Conservation (phyloP, 2,888 invertebrate genomes). For the Nephrotoma appendiculata region DNA sequence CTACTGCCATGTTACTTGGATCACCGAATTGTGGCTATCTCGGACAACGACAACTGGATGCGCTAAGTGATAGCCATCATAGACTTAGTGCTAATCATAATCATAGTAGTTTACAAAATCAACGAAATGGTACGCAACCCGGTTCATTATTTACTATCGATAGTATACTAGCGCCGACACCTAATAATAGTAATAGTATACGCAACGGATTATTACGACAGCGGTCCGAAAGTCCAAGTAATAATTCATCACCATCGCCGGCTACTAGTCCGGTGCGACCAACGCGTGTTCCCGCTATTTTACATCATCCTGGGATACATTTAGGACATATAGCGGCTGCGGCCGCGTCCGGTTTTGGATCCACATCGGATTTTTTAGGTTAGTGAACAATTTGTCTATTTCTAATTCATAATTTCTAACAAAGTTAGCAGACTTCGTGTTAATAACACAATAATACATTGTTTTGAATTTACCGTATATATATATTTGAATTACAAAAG, state of each 20-base stretch:
- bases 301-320: constrained; percentile 40
- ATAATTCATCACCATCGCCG: constrained; percentile 38
- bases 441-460: too few relatives aligned
- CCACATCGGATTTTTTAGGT: constrained; percentile 71
- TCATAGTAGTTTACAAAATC: not conserved
- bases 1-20: constrained; percentile 32
- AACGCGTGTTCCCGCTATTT: constrained; percentile 29
- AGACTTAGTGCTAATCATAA: constrained; percentile 8
- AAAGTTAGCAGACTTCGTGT: too few relatives aligned
- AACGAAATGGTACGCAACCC: constrained; percentile 26
- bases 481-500: too few relatives aligned
- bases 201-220: constrained; percentile 13
- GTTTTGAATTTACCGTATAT: too few relatives aligned
- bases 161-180: constrained; percentile 66
- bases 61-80: constrained; percentile 24
- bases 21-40: constrained; percentile 31
- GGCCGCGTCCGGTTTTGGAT: constrained; percentile 44
- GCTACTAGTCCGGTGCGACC: constrained; percentile 35
- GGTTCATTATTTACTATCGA: constrained; percentile 70
- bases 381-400: constrained; percentile 33
- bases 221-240: constrained; percentile 28
- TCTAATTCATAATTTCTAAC: too few relatives aligned
- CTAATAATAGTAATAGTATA: constrained; percentile 19
- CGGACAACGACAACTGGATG: constrained; percentile 28
- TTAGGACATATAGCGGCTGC: constrained; percentile 48